Conservation (phyloP, 2,113 vertebrate genomes). For the Notothenia rossii region DNA sequence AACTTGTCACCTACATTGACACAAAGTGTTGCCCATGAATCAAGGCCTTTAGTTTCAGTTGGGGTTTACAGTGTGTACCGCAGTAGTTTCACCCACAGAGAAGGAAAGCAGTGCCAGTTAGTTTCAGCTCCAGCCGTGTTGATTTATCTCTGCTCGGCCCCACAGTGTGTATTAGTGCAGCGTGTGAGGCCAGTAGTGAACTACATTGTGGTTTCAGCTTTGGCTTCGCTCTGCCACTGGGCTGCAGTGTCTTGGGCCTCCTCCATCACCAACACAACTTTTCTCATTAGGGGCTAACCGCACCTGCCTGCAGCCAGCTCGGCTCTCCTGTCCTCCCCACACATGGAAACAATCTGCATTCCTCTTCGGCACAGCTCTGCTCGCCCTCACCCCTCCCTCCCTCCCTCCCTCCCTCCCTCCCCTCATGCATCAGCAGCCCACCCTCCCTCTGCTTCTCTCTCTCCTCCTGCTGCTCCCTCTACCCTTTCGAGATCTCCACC, state of each 20-base stretch:
- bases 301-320: slow-evolving; percentile 81
- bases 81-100: slow-evolving; percentile 63
- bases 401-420: background rate
- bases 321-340: slow-evolving; percentile 74
- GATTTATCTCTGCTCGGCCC: slow-evolving; percentile 75
- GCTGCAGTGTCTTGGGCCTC: slow-evolving; percentile 78
- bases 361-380: slow-evolving; percentile 65
- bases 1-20: slow-evolving; percentile 48
- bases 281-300: slow-evolving; percentile 84
- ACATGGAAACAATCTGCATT: slow-evolving; percentile 85
- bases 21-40: slow-evolving; percentile 56
- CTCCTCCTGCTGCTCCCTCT: slow-evolving; percentile 70
- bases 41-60: slow-evolving; percentile 73
- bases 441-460: slow-evolving; percentile 43
- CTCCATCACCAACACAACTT: slow-evolving; percentile 82
- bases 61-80: slow-evolving; percentile 75
- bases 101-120: slow-evolving; percentile 66
- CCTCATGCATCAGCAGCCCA: slow-evolving; percentile 57
- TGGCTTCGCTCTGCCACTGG: slow-evolving; percentile 75
- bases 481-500: slow-evolving; percentile 75
- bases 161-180: slow-evolving; percentile 76
- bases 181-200: slow-evolving; percentile 76
- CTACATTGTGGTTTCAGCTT: slow-evolving; percentile 79
- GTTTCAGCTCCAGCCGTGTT: slow-evolving; percentile 72
- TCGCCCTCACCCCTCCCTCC: slow-evolving; percentile 9